Evolutionary conservation across 2,888 invertebrate genomes (phyloP).

Genomic region (Pachliopta kotzebuea): DNA sequence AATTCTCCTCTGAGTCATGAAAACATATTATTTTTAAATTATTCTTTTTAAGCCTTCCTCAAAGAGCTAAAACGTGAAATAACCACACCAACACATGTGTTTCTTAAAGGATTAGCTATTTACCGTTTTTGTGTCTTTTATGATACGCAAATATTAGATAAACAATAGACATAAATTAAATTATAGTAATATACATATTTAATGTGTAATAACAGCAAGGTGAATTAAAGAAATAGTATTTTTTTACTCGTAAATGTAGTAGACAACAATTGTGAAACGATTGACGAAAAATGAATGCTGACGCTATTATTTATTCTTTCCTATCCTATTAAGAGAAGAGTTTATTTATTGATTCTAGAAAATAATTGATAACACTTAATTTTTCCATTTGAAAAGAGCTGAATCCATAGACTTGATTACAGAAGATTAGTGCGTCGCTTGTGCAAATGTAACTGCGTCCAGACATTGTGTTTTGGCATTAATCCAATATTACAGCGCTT

Average conservation of each 20-base stretch:
- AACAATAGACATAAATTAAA: no score
- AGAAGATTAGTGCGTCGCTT: slow-evolving; percentile 47
- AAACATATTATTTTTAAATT: background rate
- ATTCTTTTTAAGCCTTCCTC: no score
- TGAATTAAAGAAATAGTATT: no score
- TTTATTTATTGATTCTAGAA: background rate
- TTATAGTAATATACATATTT: no score
- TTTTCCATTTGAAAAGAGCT: slow-evolving; percentile 5
- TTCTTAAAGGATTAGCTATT: no score
- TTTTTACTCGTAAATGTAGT: no score
- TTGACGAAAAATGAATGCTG: background rate
- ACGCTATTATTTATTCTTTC: background rate
- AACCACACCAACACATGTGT: no score
- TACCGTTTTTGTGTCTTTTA: no score
- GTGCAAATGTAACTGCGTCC: slow-evolving; percentile 63
- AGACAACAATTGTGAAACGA: background rate
- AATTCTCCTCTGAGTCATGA: background rate
- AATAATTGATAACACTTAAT: slow-evolving; percentile 2
- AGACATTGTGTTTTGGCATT: slow-evolving; percentile 64
- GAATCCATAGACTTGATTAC: slow-evolving; percentile 37
- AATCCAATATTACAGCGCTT: slow-evolving; percentile 56
- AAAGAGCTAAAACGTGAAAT: no score
- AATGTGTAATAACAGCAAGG: no score
- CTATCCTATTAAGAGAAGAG: background rate
- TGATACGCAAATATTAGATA: no score